Base-by-base conservation (phyloP, 2,797 vertebrate genomes). In the Ctenosaura bakeri region DNA sequence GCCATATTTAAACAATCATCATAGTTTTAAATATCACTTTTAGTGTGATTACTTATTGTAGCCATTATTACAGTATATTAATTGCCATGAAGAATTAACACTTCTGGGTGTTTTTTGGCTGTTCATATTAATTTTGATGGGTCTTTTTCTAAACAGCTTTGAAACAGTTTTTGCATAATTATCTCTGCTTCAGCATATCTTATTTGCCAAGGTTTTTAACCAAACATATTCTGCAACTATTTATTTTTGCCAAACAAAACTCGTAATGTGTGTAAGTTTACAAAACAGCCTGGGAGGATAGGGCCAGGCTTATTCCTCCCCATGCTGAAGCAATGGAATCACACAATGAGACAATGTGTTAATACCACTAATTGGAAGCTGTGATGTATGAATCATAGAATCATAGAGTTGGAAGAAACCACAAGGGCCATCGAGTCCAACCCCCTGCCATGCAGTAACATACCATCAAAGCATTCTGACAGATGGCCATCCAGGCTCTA, bases 181-280 rank as follows among this genome's bases (percentile, higher is more conserved):
- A 0, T 80, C 90, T 66, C 54, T 0, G 0, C 35, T 7, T n/a
- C 89, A 89, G n/a, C 83, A 6, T 6, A 14, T 62, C 56, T 86
- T 83, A 54, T 83, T 14, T 94, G 92, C 82, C 86, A 93, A 52
- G 82, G 54, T 0, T 56, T 88, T 78, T 88, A 71, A 52, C 52
- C 42, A 59, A 29, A 8, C 0, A 4, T 0, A 0, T 89, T 52
- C 81, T 91, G 62, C 88, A 73, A 84, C 0, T 1, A 64, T 74
- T 69, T 64, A n/a, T 81, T 84, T 87, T 86, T 88, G 46, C 42
- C 82, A 93, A 93, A 93, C 79, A 9, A 22, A 52, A 85, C 18
- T 74, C 76, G 81, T 20, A 76, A 92, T 93, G 88, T n/a, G 86
- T 87, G 24, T 69, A 86, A 83, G 88, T 90, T 71, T 82, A 64